These are phyloP conservation scores for Zeugodacus cucurbitae DNA, from an alignment of 1,140 invertebrate genomes.

Conservation along the genomic window DNA sequence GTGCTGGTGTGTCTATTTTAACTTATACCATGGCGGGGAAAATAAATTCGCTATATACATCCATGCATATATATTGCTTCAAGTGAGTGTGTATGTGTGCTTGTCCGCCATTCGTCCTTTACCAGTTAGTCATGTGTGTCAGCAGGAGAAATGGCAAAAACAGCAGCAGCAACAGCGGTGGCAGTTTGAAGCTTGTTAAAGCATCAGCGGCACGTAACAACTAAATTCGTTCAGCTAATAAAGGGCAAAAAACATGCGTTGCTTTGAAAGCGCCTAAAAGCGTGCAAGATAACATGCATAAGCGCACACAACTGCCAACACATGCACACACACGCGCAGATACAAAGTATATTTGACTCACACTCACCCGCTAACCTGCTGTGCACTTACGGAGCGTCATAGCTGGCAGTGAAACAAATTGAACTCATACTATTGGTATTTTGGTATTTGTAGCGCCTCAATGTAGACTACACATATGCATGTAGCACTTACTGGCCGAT, in stretches of 20 bases:
- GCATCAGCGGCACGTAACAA: conserved; percentile 39
- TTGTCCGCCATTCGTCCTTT: not conserved
- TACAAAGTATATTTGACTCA: not conserved
- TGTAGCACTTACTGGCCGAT: not conserved
- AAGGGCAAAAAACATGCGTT: conserved; percentile 19
- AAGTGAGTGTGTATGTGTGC: not conserved
- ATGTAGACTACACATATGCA: not conserved
- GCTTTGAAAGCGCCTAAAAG: conserved; percentile 1
- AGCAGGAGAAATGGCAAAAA: not conserved
- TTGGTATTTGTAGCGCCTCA: not conserved
- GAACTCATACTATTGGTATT: not conserved
- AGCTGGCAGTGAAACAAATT: not conserved
- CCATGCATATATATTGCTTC: not conserved
- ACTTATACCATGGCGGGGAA: not conserved
- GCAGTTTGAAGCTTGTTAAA: conserved; percentile 10
- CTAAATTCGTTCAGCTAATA: conserved; percentile 42
- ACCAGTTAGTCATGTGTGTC: conserved; percentile 20
- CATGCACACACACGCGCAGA: not conserved
- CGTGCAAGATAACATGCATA: conserved; percentile 2
- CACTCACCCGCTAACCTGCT: not conserved
- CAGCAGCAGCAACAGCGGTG: not conserved
- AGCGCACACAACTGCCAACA: conserved; percentile 31
- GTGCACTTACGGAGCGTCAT: not conserved
- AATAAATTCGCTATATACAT: not conserved
- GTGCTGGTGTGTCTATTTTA: not conserved